Percentiles rank a stretch among this genome's conserved stretches.
These are phyloP conservation scores for Plemyria rubiginata DNA, from an alignment of 2,888 invertebrate species.

Conservation along the genomic window DNA sequence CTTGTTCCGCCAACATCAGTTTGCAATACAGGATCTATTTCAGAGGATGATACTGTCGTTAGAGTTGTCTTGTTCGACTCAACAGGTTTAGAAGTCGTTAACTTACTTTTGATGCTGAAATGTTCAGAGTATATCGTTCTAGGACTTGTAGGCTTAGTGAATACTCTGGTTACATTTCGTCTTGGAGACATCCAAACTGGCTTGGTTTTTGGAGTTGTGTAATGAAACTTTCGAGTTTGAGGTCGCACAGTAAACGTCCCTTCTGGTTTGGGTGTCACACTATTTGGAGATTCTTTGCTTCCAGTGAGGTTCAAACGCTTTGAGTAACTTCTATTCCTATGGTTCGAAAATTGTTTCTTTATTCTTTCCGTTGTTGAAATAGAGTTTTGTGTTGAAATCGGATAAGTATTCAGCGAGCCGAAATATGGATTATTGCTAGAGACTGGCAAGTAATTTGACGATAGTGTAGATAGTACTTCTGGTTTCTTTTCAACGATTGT, in stretches of 20 bases:
- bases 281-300: conserved; percentile 71
- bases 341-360: conserved; percentile 57
- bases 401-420: conserved; percentile 48
- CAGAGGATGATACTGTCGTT: conserved; percentile 76
- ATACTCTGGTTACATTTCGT: conserved; percentile 61
- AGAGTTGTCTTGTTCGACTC: conserved; percentile 57
- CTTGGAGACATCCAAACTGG: conserved; percentile 77
- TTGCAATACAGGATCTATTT: conserved; percentile 79
- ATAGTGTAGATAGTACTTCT: conserved; percentile 52
- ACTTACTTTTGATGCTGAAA: conserved; percentile 70
- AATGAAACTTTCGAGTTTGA: conserved; percentile 68
- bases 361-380: conserved; percentile 60
- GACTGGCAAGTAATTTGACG: conserved; percentile 52
- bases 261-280: conserved; percentile 65
- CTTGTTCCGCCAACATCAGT: conserved; percentile 69
- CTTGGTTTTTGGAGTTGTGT: conserved; percentile 70
- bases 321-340: conserved; percentile 69
- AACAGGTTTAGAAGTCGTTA: conserved; percentile 54
- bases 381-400: conserved; percentile 63
- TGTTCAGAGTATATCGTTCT: conserved; percentile 76
- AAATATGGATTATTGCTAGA: conserved; percentile 56
- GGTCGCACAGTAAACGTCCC: conserved; percentile 54
- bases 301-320: conserved; percentile 70
- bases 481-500: conserved; percentile 47
- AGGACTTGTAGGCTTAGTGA: conserved; percentile 57